Percentiles rank a stretch among this genome's conserved stretches.
Evolutionary conservation across 2,797 vertebrate species (phyloP).

Genomic region (Prionace glauca): DNA sequence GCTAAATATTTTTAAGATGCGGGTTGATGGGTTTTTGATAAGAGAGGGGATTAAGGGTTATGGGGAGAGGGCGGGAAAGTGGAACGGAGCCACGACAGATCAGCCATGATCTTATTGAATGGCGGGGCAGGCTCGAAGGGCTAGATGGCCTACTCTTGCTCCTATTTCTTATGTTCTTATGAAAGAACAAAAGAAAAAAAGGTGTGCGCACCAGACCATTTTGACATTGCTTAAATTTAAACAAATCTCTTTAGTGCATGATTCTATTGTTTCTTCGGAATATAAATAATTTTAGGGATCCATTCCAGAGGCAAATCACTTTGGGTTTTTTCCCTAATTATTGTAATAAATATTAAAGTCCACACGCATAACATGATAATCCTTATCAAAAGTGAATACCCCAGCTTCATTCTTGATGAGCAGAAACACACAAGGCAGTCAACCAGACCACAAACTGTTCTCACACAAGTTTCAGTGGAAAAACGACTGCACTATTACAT

Average conservation of each 20-base stretch:
- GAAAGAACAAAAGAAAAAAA: too few species aligned
- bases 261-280: not conserved
- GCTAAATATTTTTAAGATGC: too few species aligned
- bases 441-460: not conserved
- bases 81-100: too few species aligned
- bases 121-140: too few species aligned
- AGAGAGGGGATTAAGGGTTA: too few species aligned
- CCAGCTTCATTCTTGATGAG: not conserved
- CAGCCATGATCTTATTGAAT: too few species aligned
- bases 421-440: not conserved
- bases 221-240: not conserved
- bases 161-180: too few species aligned
- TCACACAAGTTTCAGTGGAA: not conserved
- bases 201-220: not conserved
- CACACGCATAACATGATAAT: not conserved
- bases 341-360: not conserved
- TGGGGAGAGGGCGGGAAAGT: too few species aligned
- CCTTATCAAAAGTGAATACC: not conserved
- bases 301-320: not conserved
- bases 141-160: too few species aligned
- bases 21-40: too few species aligned
- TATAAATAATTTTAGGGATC: not conserved
- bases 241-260: too few species aligned
- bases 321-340: not conserved
- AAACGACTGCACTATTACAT: not conserved